Conservation (phyloP, 2,113 vertebrate genomes). For the Anthoscopus minutus region DNA sequence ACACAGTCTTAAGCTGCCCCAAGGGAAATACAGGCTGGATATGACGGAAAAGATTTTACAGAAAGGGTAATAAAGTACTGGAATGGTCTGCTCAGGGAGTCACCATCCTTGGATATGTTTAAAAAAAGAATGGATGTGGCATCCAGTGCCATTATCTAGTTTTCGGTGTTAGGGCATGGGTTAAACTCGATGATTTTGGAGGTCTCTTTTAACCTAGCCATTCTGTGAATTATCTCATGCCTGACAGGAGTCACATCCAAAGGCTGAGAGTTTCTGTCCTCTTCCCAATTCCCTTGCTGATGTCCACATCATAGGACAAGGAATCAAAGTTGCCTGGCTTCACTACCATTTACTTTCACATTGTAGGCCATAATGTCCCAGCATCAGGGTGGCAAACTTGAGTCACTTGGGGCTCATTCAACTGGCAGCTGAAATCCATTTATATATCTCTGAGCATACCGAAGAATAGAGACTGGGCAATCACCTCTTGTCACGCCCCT, state of each 20-base stretch:
- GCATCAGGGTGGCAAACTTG: accelerated
- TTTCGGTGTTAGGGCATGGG: no score
- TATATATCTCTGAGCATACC: not conserved
- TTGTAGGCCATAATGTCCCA: not conserved
- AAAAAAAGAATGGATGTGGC: no score
- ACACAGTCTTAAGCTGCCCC: no score
- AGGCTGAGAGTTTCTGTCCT: not conserved
- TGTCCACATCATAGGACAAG: not conserved
- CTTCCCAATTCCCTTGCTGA: not conserved
- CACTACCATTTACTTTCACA: not conserved
- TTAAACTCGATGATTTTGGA: no score
- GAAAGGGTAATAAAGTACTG: no score
- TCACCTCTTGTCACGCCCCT: not conserved
- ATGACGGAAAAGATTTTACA: no score
- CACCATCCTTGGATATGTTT: no score
- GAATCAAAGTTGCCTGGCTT: not conserved
- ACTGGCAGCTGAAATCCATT: not conserved
- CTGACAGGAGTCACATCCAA: not conserved
- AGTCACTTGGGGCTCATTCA: not conserved
- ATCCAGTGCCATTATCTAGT: no score
- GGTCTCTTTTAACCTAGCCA: no score
- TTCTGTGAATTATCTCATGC: no score
- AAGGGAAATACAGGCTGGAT: no score
- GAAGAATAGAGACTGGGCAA: not conserved
- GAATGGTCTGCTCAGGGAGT: no score